phyloP scores from a whole-genome alignment of 1,140 invertebrate genomes.

The Daktulosphaira vitifoliae region DNA sequence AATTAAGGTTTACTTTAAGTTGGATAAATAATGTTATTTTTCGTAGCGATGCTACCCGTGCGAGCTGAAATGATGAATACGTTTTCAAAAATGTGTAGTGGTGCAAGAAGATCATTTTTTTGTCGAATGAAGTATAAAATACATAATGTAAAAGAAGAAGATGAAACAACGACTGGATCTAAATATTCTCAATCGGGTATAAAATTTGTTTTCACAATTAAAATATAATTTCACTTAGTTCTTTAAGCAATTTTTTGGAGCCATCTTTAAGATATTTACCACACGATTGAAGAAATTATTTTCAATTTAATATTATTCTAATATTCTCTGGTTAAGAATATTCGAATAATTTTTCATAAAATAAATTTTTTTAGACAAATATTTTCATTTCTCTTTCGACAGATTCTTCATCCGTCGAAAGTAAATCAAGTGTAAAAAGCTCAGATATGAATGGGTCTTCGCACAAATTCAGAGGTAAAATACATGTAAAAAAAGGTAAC shows the following conservation, averaged over 20 bases:
- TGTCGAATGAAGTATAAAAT: conserved; percentile 82
- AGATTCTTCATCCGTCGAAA: conserved; percentile 11
- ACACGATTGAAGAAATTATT: too few relatives aligned
- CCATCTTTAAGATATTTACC: too few relatives aligned
- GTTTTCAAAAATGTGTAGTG: conserved; percentile 67
- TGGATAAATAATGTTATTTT: too few relatives aligned
- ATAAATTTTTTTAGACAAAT: background rate
- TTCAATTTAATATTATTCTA: too few relatives aligned
- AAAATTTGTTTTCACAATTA: background rate
- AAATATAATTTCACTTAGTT: too few relatives aligned
- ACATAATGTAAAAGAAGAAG: conserved; percentile 60
- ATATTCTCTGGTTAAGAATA: too few relatives aligned
- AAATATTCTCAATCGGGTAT: conserved; percentile 23
- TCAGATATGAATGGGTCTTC: background rate
- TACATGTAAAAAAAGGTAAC: background rate
- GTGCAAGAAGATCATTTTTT: conserved; percentile 82
- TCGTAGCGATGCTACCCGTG: conserved; percentile 77
- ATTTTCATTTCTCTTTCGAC: background rate
- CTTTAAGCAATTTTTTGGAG: too few relatives aligned
- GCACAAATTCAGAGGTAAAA: conserved; percentile 10
- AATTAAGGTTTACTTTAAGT: too few relatives aligned
- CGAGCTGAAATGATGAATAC: conserved; percentile 74
- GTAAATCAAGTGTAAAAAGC: conserved; percentile 16
- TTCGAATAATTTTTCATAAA: background rate
- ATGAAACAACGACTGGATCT: conserved; percentile 51